Percentiles rank a stretch among this genome's conserved stretches.
These are phyloP conservation scores for Trematomus bernacchii DNA, from an alignment of 2,797 vertebrate genomes.

Conservation along the genomic window DNA sequence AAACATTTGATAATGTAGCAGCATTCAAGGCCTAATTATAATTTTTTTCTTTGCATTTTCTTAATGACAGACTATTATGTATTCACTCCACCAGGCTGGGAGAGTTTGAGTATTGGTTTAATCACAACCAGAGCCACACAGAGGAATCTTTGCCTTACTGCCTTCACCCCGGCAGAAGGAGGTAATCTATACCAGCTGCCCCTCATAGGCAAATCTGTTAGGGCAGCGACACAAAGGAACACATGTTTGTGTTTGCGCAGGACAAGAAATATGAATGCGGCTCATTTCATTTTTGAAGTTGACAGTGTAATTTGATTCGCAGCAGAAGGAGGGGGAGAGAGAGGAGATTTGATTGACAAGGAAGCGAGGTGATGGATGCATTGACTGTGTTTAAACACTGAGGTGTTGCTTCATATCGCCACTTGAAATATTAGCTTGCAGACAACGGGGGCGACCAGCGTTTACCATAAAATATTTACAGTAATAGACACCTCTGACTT, in stretches of 20 bases:
- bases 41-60: constrained; percentile 21
- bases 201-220: constrained; percentile 66
- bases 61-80: constrained; percentile 50
- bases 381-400: constrained; percentile 23
- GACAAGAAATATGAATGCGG: constrained; percentile 68
- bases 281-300: constrained; percentile 70
- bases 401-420: constrained; percentile 15
- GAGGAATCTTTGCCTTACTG: constrained; percentile 38
- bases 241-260: constrained; percentile 76
- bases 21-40: constrained; percentile 15
- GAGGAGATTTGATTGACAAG: constrained; percentile 29
- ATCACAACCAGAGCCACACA: constrained; percentile 62
- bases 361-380: constrained; percentile 28
- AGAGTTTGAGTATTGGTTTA: constrained; percentile 62
- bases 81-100: constrained; percentile 50
- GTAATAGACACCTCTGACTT: constrained; percentile 41
- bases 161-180: constrained; percentile 51
- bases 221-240: constrained; percentile 74
- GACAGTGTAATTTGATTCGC: constrained; percentile 73
- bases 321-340: neutral
- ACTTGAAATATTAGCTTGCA: constrained; percentile 37
- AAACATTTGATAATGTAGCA: neutral
- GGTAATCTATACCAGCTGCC: constrained; percentile 67
- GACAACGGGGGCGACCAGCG: neutral
- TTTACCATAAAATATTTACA: constrained; percentile 53